phyloP scores from a whole-genome alignment of 2,797 vertebrate genomes.

The Amblyopsis hoosieri region DNA sequence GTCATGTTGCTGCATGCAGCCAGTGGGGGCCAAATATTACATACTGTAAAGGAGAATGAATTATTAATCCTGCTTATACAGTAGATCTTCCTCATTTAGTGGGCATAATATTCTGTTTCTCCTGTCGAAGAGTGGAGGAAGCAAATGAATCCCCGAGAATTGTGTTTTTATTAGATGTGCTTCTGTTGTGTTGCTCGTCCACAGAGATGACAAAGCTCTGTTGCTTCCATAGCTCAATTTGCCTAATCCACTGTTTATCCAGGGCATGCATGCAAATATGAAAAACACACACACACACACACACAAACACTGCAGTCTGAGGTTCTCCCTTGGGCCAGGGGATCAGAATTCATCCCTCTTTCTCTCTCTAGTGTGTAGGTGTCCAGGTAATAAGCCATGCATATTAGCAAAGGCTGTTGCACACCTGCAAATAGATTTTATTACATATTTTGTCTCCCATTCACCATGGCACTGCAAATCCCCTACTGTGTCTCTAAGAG shows the following conservation, averaged over 20 bases:
- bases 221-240: conserved; percentile 13
- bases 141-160: background rate
- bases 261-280: background rate
- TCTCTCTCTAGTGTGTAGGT: conserved; percentile 8
- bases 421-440: conserved; percentile 35
- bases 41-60: conserved; percentile 6
- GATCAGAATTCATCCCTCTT: conserved; percentile 18
- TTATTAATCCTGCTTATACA: conserved; percentile 20
- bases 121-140: background rate
- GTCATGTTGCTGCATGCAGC: conserved; percentile 18
- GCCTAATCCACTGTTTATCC: conserved; percentile 11
- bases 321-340: background rate
- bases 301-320: background rate
- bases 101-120: background rate
- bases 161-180: background rate
- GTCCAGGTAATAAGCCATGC: conserved; percentile 36
- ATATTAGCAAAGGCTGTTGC: conserved; percentile 33
- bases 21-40: conserved; percentile 43
- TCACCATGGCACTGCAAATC: conserved; percentile 20
- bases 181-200: conserved; percentile 10
- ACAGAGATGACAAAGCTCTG: background rate
- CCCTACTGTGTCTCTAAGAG: conserved; percentile 25
- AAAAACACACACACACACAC: conserved; percentile 15
- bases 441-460: conserved; percentile 25
- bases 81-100: conserved; percentile 19